Conservation (phyloP, 30 jellyfish, hydroid and myxozoan species). For the Aurelia sp. region DNA sequence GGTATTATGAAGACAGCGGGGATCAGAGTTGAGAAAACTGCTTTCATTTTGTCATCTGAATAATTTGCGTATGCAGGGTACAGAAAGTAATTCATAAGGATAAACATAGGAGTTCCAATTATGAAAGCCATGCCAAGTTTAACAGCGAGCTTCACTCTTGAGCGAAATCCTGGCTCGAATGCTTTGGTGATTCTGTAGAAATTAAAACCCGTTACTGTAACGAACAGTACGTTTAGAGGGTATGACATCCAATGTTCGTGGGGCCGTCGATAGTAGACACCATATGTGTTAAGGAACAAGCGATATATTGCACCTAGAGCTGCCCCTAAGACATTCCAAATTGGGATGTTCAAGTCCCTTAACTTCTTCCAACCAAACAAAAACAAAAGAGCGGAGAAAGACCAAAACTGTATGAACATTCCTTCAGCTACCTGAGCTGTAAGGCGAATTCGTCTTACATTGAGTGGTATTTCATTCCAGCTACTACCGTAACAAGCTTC, state of each 20-base stretch:
- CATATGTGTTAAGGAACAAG: slow-evolving; percentile 40
- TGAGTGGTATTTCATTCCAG: slow-evolving; percentile 51
- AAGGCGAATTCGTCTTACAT: slow-evolving; percentile 21
- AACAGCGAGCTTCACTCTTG: slow-evolving; percentile 27
- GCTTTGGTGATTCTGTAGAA: slow-evolving; percentile 49
- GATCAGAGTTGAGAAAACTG: slow-evolving; percentile 39
- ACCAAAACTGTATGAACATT: slow-evolving; percentile 57
- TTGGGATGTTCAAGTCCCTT: slow-evolving; percentile 31
- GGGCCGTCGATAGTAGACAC: slow-evolving; percentile 6
- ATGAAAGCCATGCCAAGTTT: slow-evolving; percentile 51
- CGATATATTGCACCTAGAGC: slow-evolving; percentile 48
- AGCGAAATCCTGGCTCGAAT: background rate
- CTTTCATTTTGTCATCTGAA: slow-evolving; percentile 39
- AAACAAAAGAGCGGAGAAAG: slow-evolving; percentile 29
- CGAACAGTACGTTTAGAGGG: slow-evolving; percentile 48
- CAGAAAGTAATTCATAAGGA: slow-evolving; percentile 52
- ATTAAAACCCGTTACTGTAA: slow-evolving; percentile 18
- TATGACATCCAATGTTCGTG: slow-evolving; percentile 39
- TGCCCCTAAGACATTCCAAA: slow-evolving; percentile 61
- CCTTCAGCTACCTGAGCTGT: slow-evolving; percentile 74
- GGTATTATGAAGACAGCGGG: slow-evolving; percentile 55
- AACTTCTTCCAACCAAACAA: slow-evolving; percentile 42
- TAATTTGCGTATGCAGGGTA: slow-evolving; percentile 38
- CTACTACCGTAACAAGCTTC: slow-evolving; percentile 51
- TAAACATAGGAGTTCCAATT: slow-evolving; percentile 51